These are phyloP conservation scores for Enhydra lutris DNA, from an alignment of 2,113 vertebrate genomes.

Conservation along the genomic window DNA sequence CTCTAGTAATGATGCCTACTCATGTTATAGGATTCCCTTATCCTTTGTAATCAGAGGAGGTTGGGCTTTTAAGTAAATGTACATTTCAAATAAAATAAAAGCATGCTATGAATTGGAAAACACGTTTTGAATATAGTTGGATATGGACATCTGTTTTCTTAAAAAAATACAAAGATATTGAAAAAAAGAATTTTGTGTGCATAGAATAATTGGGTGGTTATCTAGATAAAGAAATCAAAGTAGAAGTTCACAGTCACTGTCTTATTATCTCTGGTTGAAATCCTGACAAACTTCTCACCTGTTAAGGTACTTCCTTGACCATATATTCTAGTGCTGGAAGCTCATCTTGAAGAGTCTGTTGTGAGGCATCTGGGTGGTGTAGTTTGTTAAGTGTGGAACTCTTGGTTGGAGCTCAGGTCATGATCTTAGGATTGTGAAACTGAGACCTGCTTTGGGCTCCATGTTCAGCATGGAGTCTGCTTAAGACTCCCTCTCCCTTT, in stretches of 20 bases:
- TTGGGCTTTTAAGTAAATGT: background rate
- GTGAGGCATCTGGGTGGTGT: background rate
- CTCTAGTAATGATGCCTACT: background rate
- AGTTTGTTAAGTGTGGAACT: background rate
- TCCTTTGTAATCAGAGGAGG: background rate
- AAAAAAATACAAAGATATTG: background rate
- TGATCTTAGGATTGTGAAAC: background rate
- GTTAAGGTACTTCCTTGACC: background rate
- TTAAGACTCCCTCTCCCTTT: background rate
- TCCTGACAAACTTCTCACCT: background rate
- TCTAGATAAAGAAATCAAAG: background rate
- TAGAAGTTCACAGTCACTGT: background rate
- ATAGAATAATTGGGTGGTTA: background rate
- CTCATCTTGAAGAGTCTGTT: background rate
- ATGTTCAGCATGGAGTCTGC: background rate
- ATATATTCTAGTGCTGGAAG: background rate
- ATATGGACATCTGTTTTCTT: background rate
- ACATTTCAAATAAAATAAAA: constrained; percentile 19
- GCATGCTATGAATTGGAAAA: background rate
- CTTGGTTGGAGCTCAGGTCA: background rate
- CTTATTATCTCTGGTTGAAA: background rate
- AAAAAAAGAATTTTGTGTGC: background rate
- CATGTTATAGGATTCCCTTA: background rate
- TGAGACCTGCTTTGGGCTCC: background rate
- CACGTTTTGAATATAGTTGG: background rate